Evolutionary conservation across 92 coral and sea anemone species (phyloP).

Genomic region (Palythoa grandiflora): DNA sequence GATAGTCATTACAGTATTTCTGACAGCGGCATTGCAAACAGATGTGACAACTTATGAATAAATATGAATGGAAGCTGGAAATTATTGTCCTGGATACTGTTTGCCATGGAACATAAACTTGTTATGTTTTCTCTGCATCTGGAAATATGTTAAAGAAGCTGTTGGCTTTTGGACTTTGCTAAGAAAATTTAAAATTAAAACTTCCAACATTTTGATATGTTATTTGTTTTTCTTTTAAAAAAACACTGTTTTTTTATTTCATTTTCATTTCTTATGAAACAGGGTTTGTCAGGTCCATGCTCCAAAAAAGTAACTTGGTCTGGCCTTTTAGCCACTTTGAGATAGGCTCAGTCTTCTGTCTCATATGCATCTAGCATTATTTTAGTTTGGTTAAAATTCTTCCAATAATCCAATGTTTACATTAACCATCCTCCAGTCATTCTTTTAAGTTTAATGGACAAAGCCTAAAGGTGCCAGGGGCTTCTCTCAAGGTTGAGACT

Average conservation of each 20-base stretch:
- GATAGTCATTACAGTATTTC: background rate
- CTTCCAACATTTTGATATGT: background rate
- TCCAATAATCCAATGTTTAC: too few relatives aligned
- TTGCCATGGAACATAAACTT: slow-evolving; percentile 26
- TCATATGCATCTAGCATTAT: too few relatives aligned
- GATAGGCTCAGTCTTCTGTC: too few relatives aligned
- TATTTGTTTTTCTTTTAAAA: slow-evolving; percentile 44
- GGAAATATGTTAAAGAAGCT: slow-evolving; percentile 7
- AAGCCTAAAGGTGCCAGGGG: too few relatives aligned
- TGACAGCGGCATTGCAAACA: slow-evolving; percentile 5
- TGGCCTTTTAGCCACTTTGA: background rate
- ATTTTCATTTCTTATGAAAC: slow-evolving; percentile 32
- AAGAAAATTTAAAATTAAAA: too few relatives aligned
- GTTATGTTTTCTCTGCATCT: background rate
- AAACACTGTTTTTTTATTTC: slow-evolving; percentile 37
- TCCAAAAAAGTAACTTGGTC: slow-evolving; percentile 20
- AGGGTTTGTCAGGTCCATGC: background rate
- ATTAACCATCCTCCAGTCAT: too few relatives aligned
- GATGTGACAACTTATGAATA: slow-evolving; percentile 36
- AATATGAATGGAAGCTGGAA: slow-evolving; percentile 30
- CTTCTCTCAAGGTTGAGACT: too few relatives aligned
- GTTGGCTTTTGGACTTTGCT: background rate
- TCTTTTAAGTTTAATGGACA: too few relatives aligned
- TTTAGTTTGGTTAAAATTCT: too few relatives aligned
- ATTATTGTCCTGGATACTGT: slow-evolving; percentile 41